These are phyloP conservation scores for Mimachlamys varia DNA, from an alignment of 2,888 invertebrate genomes.

Conservation along the genomic window DNA sequence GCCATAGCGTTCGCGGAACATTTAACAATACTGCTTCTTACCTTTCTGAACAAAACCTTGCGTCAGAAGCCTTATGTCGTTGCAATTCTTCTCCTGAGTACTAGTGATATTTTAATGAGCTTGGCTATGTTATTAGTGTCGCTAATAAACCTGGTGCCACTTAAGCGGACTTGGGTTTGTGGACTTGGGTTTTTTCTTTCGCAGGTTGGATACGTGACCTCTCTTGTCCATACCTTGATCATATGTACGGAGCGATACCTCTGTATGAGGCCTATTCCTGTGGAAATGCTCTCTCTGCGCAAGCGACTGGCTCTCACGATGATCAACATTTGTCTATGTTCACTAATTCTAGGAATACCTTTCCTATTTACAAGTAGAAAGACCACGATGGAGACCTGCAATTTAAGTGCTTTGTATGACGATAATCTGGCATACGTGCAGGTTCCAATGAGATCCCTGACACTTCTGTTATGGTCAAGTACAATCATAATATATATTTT, in stretches of 20 bases:
- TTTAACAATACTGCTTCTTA: background rate
- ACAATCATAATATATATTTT: background rate
- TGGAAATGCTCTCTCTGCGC: background rate
- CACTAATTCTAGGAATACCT: background rate
- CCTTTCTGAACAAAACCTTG: background rate
- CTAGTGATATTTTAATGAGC: background rate
- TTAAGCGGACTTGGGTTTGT: background rate
- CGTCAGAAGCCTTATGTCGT: background rate
- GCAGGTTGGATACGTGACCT: background rate
- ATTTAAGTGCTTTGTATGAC: background rate
- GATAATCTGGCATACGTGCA: background rate
- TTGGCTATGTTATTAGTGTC: background rate
- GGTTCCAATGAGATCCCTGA: background rate
- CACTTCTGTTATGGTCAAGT: background rate
- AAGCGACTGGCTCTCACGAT: background rate
- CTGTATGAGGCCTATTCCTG: background rate
- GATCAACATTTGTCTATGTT: background rate
- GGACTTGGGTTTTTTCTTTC: background rate
- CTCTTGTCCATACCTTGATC: background rate
- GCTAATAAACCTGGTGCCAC: background rate
- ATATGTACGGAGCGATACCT: constrained; percentile 8
- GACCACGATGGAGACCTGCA: background rate
- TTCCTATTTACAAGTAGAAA: background rate
- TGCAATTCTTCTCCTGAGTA: background rate
- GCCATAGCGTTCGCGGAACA: background rate